A percentile compares a stretch with the other conserved stretches of the same genome.
Conservation (phyloP, 37 sponge, comb jelly and placozoan species). For the Spongilla lacustris region DNA sequence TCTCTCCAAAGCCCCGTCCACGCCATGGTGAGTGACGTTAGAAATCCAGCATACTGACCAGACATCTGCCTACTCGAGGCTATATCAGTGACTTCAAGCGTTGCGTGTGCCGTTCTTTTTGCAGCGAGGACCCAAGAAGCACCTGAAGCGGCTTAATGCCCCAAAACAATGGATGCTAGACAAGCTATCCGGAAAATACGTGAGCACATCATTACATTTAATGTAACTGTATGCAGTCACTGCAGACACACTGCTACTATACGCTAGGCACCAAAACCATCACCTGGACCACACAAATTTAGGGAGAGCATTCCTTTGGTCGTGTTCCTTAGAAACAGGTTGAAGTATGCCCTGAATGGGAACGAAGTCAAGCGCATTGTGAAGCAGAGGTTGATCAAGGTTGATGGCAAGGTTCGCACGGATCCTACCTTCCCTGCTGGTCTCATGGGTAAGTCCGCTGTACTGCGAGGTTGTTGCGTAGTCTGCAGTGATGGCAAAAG, state of each 20-base stretch:
- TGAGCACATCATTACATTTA: constrained; percentile 32
- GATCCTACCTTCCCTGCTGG: constrained; percentile 94
- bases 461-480: neutral
- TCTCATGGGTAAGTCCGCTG: constrained; percentile 81
- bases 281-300: constrained; percentile 95
- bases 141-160: constrained; percentile 96
- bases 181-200: constrained; percentile 94
- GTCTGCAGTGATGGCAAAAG: neutral
- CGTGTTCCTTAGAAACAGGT: constrained; percentile 91
- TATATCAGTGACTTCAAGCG: neutral
- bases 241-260: neutral
- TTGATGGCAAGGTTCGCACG: constrained; percentile 96
- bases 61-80: neutral
- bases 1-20: neutral
- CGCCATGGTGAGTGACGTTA: neutral
- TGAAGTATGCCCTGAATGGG: constrained; percentile 97
- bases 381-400: constrained; percentile 90
- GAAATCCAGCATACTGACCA: neutral
- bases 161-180: constrained; percentile 99
- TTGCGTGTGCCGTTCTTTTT: constrained; percentile 17
- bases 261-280: constrained; percentile 92
- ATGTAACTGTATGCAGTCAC: neutral
- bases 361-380: constrained; percentile 95
- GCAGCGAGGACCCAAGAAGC: constrained; percentile 98
- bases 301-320: constrained; percentile 95